Percentiles rank a stretch among this genome's conserved stretches.
phyloP scores from a whole-genome alignment of 2,113 vertebrate species.

The Scatophagus argus region DNA sequence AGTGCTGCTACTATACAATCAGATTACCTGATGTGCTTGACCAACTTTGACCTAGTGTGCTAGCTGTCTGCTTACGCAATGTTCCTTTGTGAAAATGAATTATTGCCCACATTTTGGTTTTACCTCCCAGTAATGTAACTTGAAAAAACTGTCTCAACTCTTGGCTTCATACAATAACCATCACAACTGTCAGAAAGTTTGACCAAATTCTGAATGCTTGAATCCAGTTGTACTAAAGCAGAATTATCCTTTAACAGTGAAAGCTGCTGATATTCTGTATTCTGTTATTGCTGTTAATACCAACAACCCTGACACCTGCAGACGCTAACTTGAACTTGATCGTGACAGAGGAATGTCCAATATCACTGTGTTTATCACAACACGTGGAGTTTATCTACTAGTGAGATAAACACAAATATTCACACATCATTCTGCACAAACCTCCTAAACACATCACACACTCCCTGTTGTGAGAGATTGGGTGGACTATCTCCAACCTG shows the following conservation, averaged over 20 bases:
- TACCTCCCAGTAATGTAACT: neutral
- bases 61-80: no score
- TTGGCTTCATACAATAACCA: no score
- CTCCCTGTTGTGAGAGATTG: slow-evolving; percentile 67
- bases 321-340: slow-evolving; percentile 47
- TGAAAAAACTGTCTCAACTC: neutral
- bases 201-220: no score
- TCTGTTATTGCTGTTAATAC: no score
- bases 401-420: slow-evolving; percentile 69
- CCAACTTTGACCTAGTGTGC: neutral
- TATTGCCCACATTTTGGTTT: neutral
- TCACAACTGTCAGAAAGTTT: no score
- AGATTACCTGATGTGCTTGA: neutral
- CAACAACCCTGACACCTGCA: slow-evolving; percentile 53
- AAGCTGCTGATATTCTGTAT: neutral
- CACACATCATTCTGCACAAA: slow-evolving; percentile 65
- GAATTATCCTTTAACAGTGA: no score
- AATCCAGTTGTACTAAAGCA: no score
- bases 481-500: slow-evolving; percentile 63
- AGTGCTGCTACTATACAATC: no score
- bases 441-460: slow-evolving; percentile 62
- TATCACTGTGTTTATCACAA: slow-evolving; percentile 58
- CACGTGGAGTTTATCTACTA: slow-evolving; percentile 75
- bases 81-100: neutral
- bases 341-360: slow-evolving; percentile 44